Evolutionary conservation across 2,797 vertebrate genomes (phyloP).

Genomic region (Serranus cabrilla): DNA sequence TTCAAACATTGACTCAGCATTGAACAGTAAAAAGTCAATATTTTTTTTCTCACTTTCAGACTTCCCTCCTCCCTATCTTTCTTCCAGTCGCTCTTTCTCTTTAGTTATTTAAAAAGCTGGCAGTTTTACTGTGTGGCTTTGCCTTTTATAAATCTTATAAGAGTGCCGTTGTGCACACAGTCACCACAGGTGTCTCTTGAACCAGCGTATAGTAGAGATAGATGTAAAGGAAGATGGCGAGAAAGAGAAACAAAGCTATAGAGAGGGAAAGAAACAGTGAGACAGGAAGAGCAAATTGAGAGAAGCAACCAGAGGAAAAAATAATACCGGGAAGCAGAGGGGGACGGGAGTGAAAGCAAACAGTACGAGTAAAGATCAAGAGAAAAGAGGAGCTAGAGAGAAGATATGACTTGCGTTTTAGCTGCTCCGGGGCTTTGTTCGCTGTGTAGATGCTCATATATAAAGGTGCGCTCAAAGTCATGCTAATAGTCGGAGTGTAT

Average conservation of each 20-base stretch:
- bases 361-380: slow-evolving; percentile 34
- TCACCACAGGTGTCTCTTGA: slow-evolving; percentile 54
- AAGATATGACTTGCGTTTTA: slow-evolving; percentile 14
- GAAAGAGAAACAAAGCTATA: not conserved
- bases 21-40: slow-evolving; percentile 60
- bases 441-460: slow-evolving; percentile 12
- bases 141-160: slow-evolving; percentile 21
- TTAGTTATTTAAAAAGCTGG: slow-evolving; percentile 38
- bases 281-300: slow-evolving; percentile 13
- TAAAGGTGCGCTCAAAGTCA: slow-evolving; percentile 45
- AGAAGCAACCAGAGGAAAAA: slow-evolving; percentile 19
- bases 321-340: not conserved
- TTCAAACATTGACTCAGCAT: slow-evolving; percentile 70
- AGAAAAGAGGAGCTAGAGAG: slow-evolving; percentile 31
- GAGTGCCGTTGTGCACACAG: slow-evolving; percentile 32
- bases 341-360: slow-evolving; percentile 22
- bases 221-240: slow-evolving; percentile 21
- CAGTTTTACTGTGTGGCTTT: slow-evolving; percentile 31
- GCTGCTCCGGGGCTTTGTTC: slow-evolving; percentile 40
- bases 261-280: not conserved
- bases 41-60: slow-evolving; percentile 53
- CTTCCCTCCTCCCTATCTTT: slow-evolving; percentile 21
- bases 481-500: slow-evolving; percentile 38
- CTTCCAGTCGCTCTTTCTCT: slow-evolving; percentile 21
- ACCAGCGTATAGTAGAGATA: slow-evolving; percentile 15